These are phyloP conservation scores for Aquatica leii DNA, from an alignment of 2,888 invertebrate species.

Conservation along the genomic window DNA sequence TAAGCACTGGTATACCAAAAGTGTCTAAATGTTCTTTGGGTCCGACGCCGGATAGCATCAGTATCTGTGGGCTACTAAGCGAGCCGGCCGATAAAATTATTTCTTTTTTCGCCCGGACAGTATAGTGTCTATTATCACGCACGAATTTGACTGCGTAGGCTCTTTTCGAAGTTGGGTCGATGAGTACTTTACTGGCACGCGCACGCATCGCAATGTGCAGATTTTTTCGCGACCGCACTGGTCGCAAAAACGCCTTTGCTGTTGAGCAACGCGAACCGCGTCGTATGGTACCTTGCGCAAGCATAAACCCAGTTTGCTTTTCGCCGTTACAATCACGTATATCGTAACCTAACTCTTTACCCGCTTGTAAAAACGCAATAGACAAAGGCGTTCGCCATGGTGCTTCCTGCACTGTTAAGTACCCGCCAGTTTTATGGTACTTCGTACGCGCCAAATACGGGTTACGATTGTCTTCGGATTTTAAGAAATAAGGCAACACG, in stretches of 20 bases:
- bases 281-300: constrained; percentile 83
- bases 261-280: constrained; percentile 85
- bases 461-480: constrained; percentile 88
- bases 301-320: constrained; percentile 85
- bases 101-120: constrained; percentile 78
- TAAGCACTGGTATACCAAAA: constrained; percentile 76
- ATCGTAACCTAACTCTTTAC: constrained; percentile 77
- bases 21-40: constrained; percentile 78
- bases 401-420: constrained; percentile 83
- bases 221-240: constrained; percentile 78
- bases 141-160: constrained; percentile 81
- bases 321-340: constrained; percentile 84
- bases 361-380: constrained; percentile 84
- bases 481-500: constrained; percentile 84
- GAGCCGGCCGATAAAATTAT: constrained; percentile 89
- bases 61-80: constrained; percentile 85
- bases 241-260: constrained; percentile 86
- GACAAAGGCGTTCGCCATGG: constrained; percentile 85
- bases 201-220: constrained; percentile 81
- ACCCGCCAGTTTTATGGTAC: constrained; percentile 81
- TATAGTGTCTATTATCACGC: constrained; percentile 70
- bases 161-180: constrained; percentile 72
- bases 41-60: constrained; percentile 92
- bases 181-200: constrained; percentile 73
- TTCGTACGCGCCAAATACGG: constrained; percentile 78